Evolutionary conservation across 2,113 vertebrate species (phyloP), one percentile per base, ranked within the genome.

Genomic region (Otis tarda): DNA sequence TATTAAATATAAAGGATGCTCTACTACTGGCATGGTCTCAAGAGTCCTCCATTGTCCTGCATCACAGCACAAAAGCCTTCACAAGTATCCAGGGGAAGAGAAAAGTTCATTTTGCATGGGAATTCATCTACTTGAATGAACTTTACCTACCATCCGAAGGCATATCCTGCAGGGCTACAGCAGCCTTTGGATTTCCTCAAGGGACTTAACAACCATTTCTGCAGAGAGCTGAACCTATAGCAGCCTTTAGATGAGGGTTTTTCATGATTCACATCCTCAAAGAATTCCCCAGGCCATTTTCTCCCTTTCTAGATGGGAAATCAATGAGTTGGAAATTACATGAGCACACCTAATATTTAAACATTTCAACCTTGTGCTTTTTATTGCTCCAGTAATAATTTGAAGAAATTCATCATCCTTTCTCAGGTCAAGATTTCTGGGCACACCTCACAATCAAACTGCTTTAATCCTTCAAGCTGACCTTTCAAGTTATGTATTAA

Each of bases 401-500:
- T 89, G 39, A 67, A 90, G 87, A 85, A 91, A 96, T 95, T 83
- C 43, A 96, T 94, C 76, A 95, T 14, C 41, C 8, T 45, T 24
- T 96, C 84, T 86, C 78, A 83, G 81, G 93, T 96, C 24, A 56
- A 90, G 83, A 95, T 97, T 97, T 90, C 81, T 87, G 75, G 84
- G 84, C 59, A 93, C 37, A 89, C 74, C 96, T 87, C 47, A 71
- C 63, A 89, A 91, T 79, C 76, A 91, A 88, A 89, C 28, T 67
- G 49, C 69, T 94, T 25, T 73, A 92, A 94, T 94, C 85, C 76
- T 87, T 97, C 87, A 97, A 91, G 61, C 39, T 98, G 84, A 97
- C 95, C 84, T 96, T 97, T 97, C 55, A 94, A 96, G 94, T 91
- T 96, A 94, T 59, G 74, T 91, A 78, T 89, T 75, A 74, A 96